These are phyloP conservation scores for Lysiphlebus fabarum DNA, from an alignment of 1,140 invertebrate genomes.

Conservation along the genomic window DNA sequence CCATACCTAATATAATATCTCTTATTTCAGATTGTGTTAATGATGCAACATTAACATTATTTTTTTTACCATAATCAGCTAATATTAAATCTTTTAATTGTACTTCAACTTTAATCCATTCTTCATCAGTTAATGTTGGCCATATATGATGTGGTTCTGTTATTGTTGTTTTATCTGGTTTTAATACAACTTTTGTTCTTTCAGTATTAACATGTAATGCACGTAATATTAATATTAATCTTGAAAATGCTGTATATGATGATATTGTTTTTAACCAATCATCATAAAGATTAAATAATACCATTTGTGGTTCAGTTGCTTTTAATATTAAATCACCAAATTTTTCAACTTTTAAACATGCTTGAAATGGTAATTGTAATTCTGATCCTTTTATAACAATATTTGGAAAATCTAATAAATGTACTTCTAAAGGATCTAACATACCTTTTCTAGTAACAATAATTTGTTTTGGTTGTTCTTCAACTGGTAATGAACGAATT, in stretches of 20 bases:
- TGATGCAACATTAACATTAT: constrained; percentile 98
- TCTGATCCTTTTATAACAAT: constrained; percentile 99
- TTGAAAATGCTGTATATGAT: constrained; percentile 94
- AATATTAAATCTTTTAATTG: constrained; percentile 97
- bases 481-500: constrained; percentile 97
- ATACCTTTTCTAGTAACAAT: constrained; percentile 99
- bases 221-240: constrained; percentile 93
- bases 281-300: constrained; percentile 98
- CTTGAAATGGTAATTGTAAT: constrained; percentile 97
- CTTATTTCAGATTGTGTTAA: constrained; percentile 98
- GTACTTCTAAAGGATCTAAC: constrained; percentile 98
- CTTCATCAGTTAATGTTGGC: constrained; percentile 95
- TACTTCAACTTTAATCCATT: constrained; percentile 99
- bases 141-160: constrained; percentile 99
- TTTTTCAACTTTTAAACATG: constrained; percentile 98
- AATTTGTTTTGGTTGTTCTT: constrained; percentile 99
- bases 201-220: constrained; percentile 99
- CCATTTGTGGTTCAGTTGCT: constrained; percentile 99
- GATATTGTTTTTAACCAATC: constrained; percentile 98
- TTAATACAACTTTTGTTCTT: constrained; percentile 95
- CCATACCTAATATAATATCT: constrained; percentile 99
- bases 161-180: constrained; percentile 98
- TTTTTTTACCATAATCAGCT: constrained; percentile 99
- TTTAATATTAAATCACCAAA: constrained; percentile 99
- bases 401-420: constrained; percentile 98